Percentiles rank a stretch among this genome's conserved stretches.
phyloP scores from a whole-genome alignment of 2,888 invertebrate species.

The Oxyteleia sp. region DNA sequence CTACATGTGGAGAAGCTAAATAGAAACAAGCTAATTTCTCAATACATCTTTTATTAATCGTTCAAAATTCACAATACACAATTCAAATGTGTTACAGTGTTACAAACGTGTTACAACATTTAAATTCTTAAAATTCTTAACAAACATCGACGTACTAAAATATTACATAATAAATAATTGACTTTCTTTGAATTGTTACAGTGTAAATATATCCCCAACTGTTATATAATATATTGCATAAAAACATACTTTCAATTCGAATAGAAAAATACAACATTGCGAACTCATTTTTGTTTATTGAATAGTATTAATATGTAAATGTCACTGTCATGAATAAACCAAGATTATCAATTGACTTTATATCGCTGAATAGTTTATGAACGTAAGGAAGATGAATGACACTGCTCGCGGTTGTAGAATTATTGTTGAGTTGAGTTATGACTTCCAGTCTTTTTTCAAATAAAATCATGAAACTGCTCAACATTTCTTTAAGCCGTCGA shows the following conservation, averaged over 20 bases:
- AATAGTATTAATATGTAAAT: conserved; percentile 39
- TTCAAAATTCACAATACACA: neutral
- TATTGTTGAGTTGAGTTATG: conserved; percentile 26
- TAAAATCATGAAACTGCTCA: neutral
- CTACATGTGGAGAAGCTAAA: neutral
- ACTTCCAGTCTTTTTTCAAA: conserved; percentile 34
- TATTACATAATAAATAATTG: neutral
- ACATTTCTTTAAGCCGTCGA: too few relatives aligned
- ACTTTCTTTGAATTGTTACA: conserved; percentile 11
- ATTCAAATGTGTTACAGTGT: too few relatives aligned
- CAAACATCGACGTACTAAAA: neutral
- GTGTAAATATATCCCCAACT: neutral
- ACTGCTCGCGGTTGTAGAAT: conserved; percentile 15
- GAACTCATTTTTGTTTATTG: conserved; percentile 26
- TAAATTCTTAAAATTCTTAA: neutral
- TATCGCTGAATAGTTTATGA: conserved; percentile 33
- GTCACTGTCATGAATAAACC: conserved; percentile 31
- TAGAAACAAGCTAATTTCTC: too few relatives aligned
- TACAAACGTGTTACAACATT: neutral
- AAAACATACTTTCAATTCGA: conserved; percentile 2
- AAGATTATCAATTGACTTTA: conserved; percentile 37
- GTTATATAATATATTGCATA: conserved; percentile 18
- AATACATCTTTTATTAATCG: too few relatives aligned
- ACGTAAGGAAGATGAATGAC: conserved; percentile 53
- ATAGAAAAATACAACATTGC: neutral